These are phyloP conservation scores for Nebria ingens DNA, from an alignment of 1,140 invertebrate species.

Conservation along the genomic window DNA sequence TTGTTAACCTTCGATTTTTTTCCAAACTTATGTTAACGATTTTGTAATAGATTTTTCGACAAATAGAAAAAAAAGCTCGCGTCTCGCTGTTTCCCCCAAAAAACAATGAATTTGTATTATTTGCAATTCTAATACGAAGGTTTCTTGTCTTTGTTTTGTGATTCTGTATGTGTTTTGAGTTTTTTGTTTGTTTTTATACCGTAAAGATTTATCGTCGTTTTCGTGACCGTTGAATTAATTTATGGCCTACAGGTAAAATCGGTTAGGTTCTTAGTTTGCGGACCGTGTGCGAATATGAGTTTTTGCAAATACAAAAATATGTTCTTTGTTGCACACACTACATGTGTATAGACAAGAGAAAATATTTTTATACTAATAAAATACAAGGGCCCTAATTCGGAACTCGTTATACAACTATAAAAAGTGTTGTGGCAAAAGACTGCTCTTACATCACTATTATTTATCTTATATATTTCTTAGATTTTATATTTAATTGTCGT, in stretches of 20 bases:
- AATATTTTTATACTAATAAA: too few species aligned
- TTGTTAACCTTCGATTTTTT: background rate
- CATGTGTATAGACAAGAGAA: too few species aligned
- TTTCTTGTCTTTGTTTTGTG: background rate
- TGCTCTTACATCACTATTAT: too few species aligned
- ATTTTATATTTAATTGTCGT: too few species aligned
- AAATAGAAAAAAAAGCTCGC: background rate
- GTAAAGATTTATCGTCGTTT: background rate
- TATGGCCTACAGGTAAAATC: background rate
- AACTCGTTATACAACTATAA: too few species aligned
- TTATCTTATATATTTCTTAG: too few species aligned
- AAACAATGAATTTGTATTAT: background rate
- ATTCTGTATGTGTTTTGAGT: background rate
- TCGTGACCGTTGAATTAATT: background rate
- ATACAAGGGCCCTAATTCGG: too few species aligned
- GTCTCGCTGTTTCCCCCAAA: background rate
- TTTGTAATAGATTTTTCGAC: background rate
- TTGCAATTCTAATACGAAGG: background rate
- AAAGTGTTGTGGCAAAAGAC: too few species aligned
- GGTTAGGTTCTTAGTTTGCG: background rate
- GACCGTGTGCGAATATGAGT: background rate
- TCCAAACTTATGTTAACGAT: background rate
- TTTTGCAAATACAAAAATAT: background rate
- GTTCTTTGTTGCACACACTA: too few species aligned
- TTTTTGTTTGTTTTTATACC: too few species aligned